phyloP scores from a whole-genome alignment of 1,140 invertebrate species.

The Samia ricini region DNA sequence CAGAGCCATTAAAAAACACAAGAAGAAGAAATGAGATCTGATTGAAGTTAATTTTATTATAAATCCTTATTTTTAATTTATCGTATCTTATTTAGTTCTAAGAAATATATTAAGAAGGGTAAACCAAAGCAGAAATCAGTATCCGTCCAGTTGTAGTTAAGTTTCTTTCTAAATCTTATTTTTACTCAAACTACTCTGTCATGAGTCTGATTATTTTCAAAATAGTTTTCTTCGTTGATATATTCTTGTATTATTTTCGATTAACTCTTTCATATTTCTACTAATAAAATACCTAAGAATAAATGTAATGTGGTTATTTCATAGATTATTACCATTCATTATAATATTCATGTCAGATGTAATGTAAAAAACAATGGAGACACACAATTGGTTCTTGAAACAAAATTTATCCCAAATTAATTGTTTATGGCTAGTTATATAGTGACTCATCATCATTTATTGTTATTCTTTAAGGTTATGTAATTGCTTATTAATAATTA shows the following conservation, averaged over 20 bases:
- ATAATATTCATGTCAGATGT: too few species aligned
- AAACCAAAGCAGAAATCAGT: slow-evolving; percentile 74
- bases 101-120: slow-evolving; percentile 36
- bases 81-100: background rate
- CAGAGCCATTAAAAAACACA: too few species aligned
- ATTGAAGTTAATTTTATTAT: too few species aligned
- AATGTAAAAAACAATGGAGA: too few species aligned
- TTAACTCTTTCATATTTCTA: background rate
- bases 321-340: too few species aligned
- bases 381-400: too few species aligned
- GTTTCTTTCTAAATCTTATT: slow-evolving; percentile 34
- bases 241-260: background rate
- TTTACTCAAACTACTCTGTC: too few species aligned
- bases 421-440: background rate
- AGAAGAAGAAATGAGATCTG: too few species aligned
- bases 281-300: background rate
- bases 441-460: slow-evolving; percentile 11
- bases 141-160: slow-evolving; percentile 73
- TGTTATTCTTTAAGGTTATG: slow-evolving; percentile 6
- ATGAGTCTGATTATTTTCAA: too few species aligned
- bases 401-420: background rate
- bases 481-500: background rate
- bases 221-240: background rate
- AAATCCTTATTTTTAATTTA: background rate
- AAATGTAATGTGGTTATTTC: background rate